Conservation (phyloP, 2,113 vertebrate genomes). For the Dinomys branickii region DNA sequence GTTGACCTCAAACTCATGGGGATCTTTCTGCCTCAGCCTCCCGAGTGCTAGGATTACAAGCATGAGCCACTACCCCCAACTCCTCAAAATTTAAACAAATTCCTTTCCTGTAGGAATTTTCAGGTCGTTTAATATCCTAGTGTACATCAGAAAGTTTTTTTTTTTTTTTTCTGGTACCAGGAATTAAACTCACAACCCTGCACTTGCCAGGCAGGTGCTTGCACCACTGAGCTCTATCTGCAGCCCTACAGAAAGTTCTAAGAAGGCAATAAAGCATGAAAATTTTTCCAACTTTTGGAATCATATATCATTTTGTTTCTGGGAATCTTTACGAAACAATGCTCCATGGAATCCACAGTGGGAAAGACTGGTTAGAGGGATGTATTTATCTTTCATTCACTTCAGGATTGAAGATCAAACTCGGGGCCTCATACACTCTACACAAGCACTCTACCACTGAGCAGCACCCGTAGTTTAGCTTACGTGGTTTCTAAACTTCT, state of each 20-base stretch:
- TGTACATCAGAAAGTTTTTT: not conserved
- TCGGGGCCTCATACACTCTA: not conserved
- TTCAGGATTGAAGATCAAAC: not conserved
- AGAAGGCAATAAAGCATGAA: not conserved
- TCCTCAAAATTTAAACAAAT: not conserved
- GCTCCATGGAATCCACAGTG: not conserved
- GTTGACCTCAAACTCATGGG: not conserved
- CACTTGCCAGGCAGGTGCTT: too few relatives aligned
- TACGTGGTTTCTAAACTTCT: not conserved
- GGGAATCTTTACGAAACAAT: not conserved
- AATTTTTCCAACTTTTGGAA: not conserved
- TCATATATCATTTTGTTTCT: not conserved
- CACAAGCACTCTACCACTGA: not conserved
- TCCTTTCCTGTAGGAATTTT: not conserved
- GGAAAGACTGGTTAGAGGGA: not conserved
- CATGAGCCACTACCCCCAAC: not conserved
- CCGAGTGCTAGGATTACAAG: not conserved
- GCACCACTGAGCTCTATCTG: too few relatives aligned
- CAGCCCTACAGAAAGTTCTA: not conserved
- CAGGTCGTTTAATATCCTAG: not conserved
- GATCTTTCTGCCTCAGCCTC: not conserved
- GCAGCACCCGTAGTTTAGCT: not conserved
- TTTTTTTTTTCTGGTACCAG: too few relatives aligned
- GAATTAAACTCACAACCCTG: too few relatives aligned
- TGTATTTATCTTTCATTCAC: not conserved